Evolutionary conservation across 2,797 vertebrate species (phyloP).

Genomic region (Melopsittacus undulatus): DNA sequence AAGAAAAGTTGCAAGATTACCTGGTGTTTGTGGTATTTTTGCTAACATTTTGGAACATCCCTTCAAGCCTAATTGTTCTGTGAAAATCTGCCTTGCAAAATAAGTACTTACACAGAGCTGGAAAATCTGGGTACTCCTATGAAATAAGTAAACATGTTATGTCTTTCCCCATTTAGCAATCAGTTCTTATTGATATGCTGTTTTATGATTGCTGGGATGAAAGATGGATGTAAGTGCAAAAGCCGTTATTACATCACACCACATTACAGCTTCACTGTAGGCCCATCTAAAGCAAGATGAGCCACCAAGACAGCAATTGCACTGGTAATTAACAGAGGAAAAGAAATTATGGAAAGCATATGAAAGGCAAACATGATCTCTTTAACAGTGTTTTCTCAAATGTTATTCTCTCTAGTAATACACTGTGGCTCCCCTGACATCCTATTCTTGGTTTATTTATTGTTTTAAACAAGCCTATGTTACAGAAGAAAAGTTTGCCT

Average conservation of each 20-base stretch:
- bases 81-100: neutral
- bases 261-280: neutral
- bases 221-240: neutral
- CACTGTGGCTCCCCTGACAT: neutral
- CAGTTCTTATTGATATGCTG: neutral
- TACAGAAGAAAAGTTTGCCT: neutral
- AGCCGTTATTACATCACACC: neutral
- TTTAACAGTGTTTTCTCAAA: neutral
- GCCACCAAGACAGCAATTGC: neutral
- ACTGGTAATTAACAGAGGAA: neutral
- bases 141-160: neutral
- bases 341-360: neutral
- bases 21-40: neutral
- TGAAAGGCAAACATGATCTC: neutral
- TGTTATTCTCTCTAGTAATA: neutral
- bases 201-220: neutral
- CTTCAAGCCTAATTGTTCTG: neutral
- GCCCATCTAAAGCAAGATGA: neutral
- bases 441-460: neutral
- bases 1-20: neutral
- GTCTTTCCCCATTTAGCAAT: neutral
- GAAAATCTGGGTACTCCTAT: neutral
- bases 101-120: neutral
- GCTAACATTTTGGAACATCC: neutral
- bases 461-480: neutral